A percentile compares a stretch with the other conserved stretches of the same genome.
phyloP scores from a whole-genome alignment of 2,113 vertebrate species.

The Acrocephalus kingi region DNA sequence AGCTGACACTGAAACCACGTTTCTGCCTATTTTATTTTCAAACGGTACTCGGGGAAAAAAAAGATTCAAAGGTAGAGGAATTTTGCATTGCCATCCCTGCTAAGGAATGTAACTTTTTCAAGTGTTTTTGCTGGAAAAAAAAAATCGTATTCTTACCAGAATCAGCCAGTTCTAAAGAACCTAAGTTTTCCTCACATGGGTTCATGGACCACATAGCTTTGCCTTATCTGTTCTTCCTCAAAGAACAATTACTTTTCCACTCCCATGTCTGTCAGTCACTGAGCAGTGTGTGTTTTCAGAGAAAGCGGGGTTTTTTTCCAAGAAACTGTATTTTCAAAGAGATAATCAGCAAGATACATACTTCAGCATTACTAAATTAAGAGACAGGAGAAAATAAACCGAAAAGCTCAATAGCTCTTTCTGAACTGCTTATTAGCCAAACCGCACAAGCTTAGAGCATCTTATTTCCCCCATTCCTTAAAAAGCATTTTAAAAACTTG shows the following conservation, averaged over 20 bases:
- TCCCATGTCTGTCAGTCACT: not conserved
- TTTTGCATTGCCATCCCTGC: not conserved
- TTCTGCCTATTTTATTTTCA: not conserved
- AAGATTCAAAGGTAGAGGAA: not conserved
- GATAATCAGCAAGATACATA: not conserved
- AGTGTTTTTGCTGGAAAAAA: not conserved
- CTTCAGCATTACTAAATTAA: not conserved
- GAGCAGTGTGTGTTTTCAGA: not conserved
- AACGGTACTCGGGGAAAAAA: rapidly evolving
- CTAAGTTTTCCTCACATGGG: not conserved
- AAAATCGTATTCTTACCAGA: not conserved
- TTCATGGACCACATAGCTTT: not conserved
- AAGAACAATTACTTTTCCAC: not conserved
- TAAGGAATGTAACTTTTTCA: not conserved
- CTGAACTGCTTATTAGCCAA: not conserved
- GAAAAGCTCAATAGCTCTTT: not conserved
- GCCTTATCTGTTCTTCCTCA: not conserved
- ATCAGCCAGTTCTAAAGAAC: not conserved
- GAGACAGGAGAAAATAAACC: not conserved
- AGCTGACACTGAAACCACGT: not conserved
- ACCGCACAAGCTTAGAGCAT: not conserved
- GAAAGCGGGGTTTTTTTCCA: not conserved
- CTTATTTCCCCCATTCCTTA: rapidly evolving
- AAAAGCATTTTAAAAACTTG: not conserved
- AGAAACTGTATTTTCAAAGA: not conserved